Evolutionary conservation across 2,797 vertebrate species (phyloP).

Genomic region (Sphaeramia orbicularis): DNA sequence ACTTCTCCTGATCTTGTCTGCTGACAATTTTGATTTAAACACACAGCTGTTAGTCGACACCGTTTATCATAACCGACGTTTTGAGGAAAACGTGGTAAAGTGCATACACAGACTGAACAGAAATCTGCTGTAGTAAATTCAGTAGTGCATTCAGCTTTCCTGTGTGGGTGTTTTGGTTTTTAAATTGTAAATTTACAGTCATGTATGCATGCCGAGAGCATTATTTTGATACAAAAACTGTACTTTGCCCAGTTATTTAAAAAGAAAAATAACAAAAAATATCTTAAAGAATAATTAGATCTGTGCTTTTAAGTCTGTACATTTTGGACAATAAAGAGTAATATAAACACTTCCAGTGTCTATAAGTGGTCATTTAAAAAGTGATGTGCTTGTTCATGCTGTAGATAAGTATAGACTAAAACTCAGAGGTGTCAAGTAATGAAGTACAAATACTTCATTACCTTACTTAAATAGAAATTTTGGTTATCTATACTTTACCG

Average conservation of each 20-base stretch:
- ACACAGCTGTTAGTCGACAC: background rate
- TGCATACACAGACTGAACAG: constrained; percentile 13
- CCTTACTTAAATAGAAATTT: too few relatives aligned
- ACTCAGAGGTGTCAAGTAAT: too few relatives aligned
- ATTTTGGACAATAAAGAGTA: constrained; percentile 61
- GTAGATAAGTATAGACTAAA: too few relatives aligned
- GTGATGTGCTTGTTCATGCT: too few relatives aligned
- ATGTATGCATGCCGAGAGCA: constrained; percentile 49
- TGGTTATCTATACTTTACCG: too few relatives aligned
- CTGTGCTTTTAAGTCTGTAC: constrained; percentile 54
- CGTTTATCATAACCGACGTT: background rate
- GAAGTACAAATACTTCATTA: too few relatives aligned
- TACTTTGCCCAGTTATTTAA: constrained; percentile 31
- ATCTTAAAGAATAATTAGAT: constrained; percentile 27
- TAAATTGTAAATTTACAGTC: constrained; percentile 41
- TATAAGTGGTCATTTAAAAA: background rate
- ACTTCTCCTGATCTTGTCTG: background rate
- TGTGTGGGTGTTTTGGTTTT: constrained; percentile 56
- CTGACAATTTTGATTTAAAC: constrained; percentile 17
- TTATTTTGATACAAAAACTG: constrained; percentile 27
- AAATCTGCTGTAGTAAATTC: constrained; percentile 25
- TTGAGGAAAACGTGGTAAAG: background rate
- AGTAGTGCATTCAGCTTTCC: constrained; percentile 35
- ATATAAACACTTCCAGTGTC: constrained; percentile 11
- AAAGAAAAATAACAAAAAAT: background rate